These are phyloP conservation scores for Cantharis flavilabris DNA, from an alignment of 2,888 invertebrate genomes.

Conservation along the genomic window DNA sequence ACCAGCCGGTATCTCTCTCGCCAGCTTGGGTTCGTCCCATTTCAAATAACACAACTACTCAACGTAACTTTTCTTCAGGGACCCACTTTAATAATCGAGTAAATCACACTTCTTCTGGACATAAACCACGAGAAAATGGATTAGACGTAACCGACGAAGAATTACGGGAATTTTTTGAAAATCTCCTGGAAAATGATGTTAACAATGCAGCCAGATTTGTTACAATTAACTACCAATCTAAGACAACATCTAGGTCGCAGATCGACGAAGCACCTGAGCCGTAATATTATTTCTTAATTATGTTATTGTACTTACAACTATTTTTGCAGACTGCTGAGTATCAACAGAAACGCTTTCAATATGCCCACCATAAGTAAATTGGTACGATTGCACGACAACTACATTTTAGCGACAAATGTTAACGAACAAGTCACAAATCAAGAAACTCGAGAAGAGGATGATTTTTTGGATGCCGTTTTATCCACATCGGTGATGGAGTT, in stretches of 20 bases:
- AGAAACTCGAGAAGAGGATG: slow-evolving; percentile 78
- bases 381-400: slow-evolving; percentile 80
- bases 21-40: background rate
- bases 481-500: slow-evolving; percentile 75
- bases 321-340: slow-evolving; percentile 66
- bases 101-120: background rate
- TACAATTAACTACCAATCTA: slow-evolving; percentile 75
- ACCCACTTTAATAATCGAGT: background rate
- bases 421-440: slow-evolving; percentile 77
- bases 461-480: slow-evolving; percentile 78
- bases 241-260: slow-evolving; percentile 70
- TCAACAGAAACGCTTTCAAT: slow-evolving; percentile 66
- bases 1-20: background rate
- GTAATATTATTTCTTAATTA: slow-evolving; percentile 57
- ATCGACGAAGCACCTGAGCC: slow-evolving; percentile 75
- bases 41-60: background rate
- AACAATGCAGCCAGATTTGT: slow-evolving; percentile 75
- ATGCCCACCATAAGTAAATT: slow-evolving; percentile 77
- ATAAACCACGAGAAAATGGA: background rate
- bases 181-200: slow-evolving; percentile 69
- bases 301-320: background rate
- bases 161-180: slow-evolving; percentile 71
- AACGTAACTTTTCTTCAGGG: slow-evolving; percentile 2
- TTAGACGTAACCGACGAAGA: slow-evolving; percentile 42
- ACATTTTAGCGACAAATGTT: slow-evolving; percentile 73